Evolutionary conservation across 2,113 vertebrate species (phyloP).

Genomic region (Balaenoptera acutorostrata): DNA sequence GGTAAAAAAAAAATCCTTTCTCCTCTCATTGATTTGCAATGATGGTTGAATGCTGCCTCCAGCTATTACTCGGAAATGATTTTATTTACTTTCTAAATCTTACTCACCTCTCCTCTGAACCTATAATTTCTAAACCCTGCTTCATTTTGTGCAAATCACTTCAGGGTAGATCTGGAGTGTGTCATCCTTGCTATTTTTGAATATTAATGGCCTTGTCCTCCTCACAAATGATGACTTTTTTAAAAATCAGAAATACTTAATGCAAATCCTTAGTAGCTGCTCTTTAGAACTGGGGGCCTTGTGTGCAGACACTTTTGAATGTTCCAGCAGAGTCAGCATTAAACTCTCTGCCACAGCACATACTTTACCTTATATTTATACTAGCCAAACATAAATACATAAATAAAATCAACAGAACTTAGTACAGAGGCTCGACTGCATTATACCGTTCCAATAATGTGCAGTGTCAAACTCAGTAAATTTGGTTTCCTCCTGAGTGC

Average conservation of each 20-base stretch:
- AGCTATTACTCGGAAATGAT: constrained; percentile 21
- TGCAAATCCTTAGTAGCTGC: constrained; percentile 31
- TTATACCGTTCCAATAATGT: constrained; percentile 49
- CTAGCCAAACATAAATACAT: constrained; percentile 60
- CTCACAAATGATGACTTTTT: constrained; percentile 45
- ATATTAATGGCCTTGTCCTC: constrained; percentile 19
- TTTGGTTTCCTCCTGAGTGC: constrained; percentile 33
- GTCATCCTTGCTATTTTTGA: constrained; percentile 24
- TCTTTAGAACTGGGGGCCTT: constrained; percentile 27
- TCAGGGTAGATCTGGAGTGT: background rate
- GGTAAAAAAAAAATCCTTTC: constrained; percentile 2
- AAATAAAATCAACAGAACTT: constrained; percentile 62
- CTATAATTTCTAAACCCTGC: constrained; percentile 16
- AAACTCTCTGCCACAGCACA: constrained; percentile 43
- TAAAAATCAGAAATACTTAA: constrained; percentile 48
- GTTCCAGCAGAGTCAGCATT: constrained; percentile 51
- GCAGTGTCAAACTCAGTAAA: constrained; percentile 53
- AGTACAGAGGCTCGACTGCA: constrained; percentile 31
- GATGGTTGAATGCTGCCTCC: background rate
- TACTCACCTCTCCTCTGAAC: background rate
- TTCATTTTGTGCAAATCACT: constrained; percentile 36
- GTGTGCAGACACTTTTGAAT: constrained; percentile 42
- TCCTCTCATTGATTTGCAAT: constrained; percentile 19
- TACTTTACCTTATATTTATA: constrained; percentile 59
- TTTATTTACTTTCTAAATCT: constrained; percentile 54